Evolutionary conservation across 2,113 vertebrate species (phyloP).

Genomic region (Dasyornis broadbenti): DNA sequence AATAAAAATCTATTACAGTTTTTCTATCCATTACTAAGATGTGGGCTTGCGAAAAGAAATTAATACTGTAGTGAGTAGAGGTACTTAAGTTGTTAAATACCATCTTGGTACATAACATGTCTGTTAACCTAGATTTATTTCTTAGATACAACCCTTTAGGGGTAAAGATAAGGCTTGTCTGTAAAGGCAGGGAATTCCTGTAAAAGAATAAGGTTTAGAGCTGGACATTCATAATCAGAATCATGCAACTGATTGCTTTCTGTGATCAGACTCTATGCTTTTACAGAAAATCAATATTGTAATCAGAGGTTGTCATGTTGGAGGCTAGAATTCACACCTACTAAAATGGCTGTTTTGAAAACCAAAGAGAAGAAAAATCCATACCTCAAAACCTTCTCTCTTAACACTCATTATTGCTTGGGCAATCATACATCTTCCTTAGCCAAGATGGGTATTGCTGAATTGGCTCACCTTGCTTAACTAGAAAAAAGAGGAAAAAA

Average conservation of each 20-base stretch:
- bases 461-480: not conserved
- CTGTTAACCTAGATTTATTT: not conserved
- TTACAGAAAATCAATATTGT: not conserved
- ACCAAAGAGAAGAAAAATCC: not conserved
- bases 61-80: not conserved
- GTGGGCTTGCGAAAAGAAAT: not conserved
- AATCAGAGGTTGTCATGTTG: not conserved
- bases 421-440: not conserved
- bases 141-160: not conserved
- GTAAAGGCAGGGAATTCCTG: not conserved
- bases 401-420: not conserved
- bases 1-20: not conserved
- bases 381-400: not conserved
- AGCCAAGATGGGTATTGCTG: not conserved
- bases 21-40: not conserved
- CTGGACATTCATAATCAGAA: not conserved
- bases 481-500: rapidly evolving
- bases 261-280: not conserved
- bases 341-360: not conserved
- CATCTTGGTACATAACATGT: not conserved
- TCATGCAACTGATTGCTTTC: not conserved
- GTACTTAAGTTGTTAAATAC: not conserved
- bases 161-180: not conserved
- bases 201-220: not conserved
- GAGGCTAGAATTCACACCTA: not conserved